Base-by-base conservation (phyloP, 1,140 invertebrate species). In the Oreohelix idahoensis region DNA sequence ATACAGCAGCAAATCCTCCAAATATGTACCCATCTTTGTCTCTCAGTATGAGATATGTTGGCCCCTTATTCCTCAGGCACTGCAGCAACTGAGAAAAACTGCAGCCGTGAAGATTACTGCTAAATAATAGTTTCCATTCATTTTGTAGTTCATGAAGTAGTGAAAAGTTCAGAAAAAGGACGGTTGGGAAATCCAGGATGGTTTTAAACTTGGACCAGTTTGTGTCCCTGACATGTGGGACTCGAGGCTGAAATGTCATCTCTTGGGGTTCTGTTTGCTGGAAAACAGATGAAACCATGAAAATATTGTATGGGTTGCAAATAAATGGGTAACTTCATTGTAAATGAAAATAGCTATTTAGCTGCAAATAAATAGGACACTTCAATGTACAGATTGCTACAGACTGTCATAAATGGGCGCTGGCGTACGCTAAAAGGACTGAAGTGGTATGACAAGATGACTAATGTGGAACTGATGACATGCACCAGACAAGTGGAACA, bases 11-110 rank as follows among this genome's bases (percentile, higher is more conserved):
- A 93, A 96, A 98, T 51, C 96, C 97, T 20, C 97, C 97, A 93
- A 98, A 98, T 8, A 97, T 95, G 89, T 96, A 94, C n/a, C 96
- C 96, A 87, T 95, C 94, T 73, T 94, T 94, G 88, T 98, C 96
- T 90, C 96, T 84, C 0, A 93, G 79, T 35, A 93, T 79, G 26
- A 93, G 39, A 13, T 93, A 70, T 36, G 85, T 89, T 35, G 92
- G 91, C n/a, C 92, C 92, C 42, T 86, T 70, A 49, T 88, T 86
- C 20, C 85, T 77, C 39, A 93, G 88, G 38, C 85, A 79, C 58
- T 87, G 83, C 1, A 90, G 77, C 38, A 93, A 76, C 79, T 91
- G 92, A 1, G 91, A 85, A 84, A 93, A 93, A 81, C 93, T 93
- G 75, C 89, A 88, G 0, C 93, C 93, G 85, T 91, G 88, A 32